A percentile compares a stretch with the other conserved stretches of the same genome.
Conservation (phyloP, 2,888 invertebrate species). For the Criorhina ranunculi region DNA sequence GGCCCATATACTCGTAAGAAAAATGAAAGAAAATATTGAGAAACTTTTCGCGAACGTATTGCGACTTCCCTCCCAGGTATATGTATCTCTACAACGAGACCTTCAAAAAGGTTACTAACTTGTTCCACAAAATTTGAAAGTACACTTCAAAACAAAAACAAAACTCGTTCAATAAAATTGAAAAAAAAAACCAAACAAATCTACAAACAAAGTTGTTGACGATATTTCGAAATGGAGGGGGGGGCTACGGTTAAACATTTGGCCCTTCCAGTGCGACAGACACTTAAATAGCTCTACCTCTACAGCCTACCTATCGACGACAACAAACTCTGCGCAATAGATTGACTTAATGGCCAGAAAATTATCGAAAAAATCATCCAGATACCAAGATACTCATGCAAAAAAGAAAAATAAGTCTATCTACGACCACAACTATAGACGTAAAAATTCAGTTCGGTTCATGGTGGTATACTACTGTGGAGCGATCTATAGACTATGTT, state of each 20-base stretch:
- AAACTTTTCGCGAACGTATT: slow-evolving; percentile 9
- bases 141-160: slow-evolving; percentile 35
- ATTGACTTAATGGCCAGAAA: slow-evolving; percentile 33
- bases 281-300: not conserved
- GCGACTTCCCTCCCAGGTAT: too few relatives aligned
- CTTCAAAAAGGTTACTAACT: slow-evolving; percentile 69
- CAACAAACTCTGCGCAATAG: slow-evolving; percentile 30
- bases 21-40: not conserved
- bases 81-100: slow-evolving; percentile 4
- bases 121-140: slow-evolving; percentile 60
- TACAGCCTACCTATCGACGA: not conserved
- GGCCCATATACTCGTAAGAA: too few relatives aligned
- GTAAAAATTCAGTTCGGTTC: slow-evolving; percentile 22
- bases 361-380: slow-evolving; percentile 31
- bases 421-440: too few relatives aligned
- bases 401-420: not conserved
- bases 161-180: slow-evolving; percentile 49
- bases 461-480: not conserved
- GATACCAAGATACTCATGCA: slow-evolving; percentile 18
- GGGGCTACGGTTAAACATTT: slow-evolving; percentile 8
- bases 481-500: slow-evolving; percentile 17
- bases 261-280: slow-evolving; percentile 5
- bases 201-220: slow-evolving; percentile 48
- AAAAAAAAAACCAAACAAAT: slow-evolving; percentile 32
- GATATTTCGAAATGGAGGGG: slow-evolving; percentile 36